A percentile compares a stretch with the other conserved stretches of the same genome.
These are phyloP conservation scores for Volucella inflata DNA, from an alignment of 2,888 invertebrate genomes.

Conservation along the genomic window DNA sequence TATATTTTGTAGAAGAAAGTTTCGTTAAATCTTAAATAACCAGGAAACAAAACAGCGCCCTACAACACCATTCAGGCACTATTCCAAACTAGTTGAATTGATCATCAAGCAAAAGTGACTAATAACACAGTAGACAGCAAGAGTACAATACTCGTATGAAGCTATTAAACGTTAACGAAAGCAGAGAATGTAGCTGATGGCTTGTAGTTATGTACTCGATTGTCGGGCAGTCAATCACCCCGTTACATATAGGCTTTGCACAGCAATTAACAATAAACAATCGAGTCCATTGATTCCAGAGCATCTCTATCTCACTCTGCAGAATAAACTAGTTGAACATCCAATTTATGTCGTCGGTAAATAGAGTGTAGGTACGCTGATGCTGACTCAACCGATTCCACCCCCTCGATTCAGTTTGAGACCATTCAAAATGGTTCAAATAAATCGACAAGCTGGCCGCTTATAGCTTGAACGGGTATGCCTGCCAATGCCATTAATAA, in stretches of 20 bases:
- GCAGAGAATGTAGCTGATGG: conserved; percentile 16
- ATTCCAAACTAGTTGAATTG: neutral
- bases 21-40: conserved; percentile 6
- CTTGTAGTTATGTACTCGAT: conserved; percentile 57
- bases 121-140: conserved; percentile 56
- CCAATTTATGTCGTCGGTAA: conserved; percentile 64
- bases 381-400: conserved; percentile 38
- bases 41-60: conserved; percentile 30
- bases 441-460: conserved; percentile 63
- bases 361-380: conserved; percentile 56
- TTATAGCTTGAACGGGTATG: conserved; percentile 10
- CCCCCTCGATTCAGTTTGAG: conserved; percentile 36
- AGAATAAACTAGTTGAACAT: conserved; percentile 11
- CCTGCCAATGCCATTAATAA: conserved; percentile 73
- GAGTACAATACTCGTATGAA: conserved; percentile 41
- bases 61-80: neutral
- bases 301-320: conserved; percentile 12
- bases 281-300: conserved; percentile 72
- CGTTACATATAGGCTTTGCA: conserved; percentile 65
- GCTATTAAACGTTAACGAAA: conserved; percentile 46
- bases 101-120: conserved; percentile 33
- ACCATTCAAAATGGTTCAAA: conserved; percentile 61
- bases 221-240: conserved; percentile 75
- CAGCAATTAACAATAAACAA: conserved; percentile 75
- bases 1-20: neutral